Conservation (phyloP, 2,888 invertebrate genomes). For the Deroplatys truncata region DNA sequence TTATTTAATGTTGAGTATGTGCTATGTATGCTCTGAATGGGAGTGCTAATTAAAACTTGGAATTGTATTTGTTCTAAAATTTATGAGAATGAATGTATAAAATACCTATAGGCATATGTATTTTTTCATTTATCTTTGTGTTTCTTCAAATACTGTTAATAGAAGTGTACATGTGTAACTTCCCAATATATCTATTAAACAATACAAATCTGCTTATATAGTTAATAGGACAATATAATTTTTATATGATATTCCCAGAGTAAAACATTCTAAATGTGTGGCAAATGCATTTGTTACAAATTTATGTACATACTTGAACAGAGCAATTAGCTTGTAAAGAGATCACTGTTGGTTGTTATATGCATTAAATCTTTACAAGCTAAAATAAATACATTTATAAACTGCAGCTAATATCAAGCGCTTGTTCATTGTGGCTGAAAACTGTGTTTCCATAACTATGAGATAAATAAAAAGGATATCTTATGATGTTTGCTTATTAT, state of each 20-base stretch:
- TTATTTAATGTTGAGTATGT: too few relatives aligned
- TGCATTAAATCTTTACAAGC: background rate
- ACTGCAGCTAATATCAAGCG: background rate
- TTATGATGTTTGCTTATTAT: too few relatives aligned
- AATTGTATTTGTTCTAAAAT: too few relatives aligned
- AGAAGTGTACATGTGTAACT: background rate
- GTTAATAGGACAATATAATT: background rate
- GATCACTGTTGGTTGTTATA: background rate
- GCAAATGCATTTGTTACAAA: background rate
- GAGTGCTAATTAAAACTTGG: too few relatives aligned
- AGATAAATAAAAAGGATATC: background rate
- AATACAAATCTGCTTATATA: background rate
- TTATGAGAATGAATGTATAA: too few relatives aligned
- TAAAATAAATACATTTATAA: background rate
- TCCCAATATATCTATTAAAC: background rate
- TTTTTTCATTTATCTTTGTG: background rate
- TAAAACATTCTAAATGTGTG: background rate
- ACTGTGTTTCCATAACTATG: background rate
- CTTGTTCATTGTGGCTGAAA: background rate
- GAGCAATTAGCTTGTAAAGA: background rate
- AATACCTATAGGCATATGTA: too few relatives aligned
- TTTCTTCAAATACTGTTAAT: background rate
- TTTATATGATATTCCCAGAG: background rate
- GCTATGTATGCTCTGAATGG: too few relatives aligned
- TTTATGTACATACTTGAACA: background rate